Conservation (phyloP, 2,113 vertebrate genomes). For the Hippopotamus amphibius region DNA sequence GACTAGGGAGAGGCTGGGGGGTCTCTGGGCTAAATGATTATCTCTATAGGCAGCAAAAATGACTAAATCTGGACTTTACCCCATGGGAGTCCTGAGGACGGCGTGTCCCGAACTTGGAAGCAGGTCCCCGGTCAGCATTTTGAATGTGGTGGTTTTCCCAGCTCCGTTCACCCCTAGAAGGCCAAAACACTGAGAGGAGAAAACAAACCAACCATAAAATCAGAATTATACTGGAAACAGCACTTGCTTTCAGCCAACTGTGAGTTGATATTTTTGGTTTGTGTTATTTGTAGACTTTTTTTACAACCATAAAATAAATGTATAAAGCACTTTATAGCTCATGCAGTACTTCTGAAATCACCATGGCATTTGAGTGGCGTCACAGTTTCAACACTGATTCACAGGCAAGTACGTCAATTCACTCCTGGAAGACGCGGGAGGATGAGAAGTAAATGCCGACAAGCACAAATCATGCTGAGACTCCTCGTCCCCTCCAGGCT, state of each 20-base stretch:
- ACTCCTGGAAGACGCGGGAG: background rate
- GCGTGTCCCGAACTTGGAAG: slow-evolving; percentile 82
- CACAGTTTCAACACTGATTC: background rate
- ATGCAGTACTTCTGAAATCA: background rate
- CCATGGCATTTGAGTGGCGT: fast-evolving
- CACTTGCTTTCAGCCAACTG: too few relatives aligned
- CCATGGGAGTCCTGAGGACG: slow-evolving; percentile 79
- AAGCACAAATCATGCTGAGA: background rate
- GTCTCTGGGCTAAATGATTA: background rate
- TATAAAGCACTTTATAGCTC: background rate
- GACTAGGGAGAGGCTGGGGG: background rate
- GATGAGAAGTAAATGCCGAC: background rate
- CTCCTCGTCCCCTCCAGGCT: fast-evolving
- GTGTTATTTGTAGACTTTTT: background rate
- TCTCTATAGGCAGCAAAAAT: background rate
- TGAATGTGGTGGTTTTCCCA: slow-evolving; percentile 95
- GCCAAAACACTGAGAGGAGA: slow-evolving; percentile 91
- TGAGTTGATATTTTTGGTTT: background rate
- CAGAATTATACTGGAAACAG: background rate
- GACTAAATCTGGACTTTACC: slow-evolving; percentile 79
- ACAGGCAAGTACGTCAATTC: background rate
- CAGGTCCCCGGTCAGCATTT: slow-evolving; percentile 93
- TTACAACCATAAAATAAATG: background rate
- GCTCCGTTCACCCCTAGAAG: slow-evolving; percentile 95
- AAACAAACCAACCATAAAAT: background rate